Evolutionary conservation across 2,888 invertebrate genomes (phyloP), one percentile per base, ranked within the genome.

Genomic region (Tetramorium bicarinatum): DNA sequence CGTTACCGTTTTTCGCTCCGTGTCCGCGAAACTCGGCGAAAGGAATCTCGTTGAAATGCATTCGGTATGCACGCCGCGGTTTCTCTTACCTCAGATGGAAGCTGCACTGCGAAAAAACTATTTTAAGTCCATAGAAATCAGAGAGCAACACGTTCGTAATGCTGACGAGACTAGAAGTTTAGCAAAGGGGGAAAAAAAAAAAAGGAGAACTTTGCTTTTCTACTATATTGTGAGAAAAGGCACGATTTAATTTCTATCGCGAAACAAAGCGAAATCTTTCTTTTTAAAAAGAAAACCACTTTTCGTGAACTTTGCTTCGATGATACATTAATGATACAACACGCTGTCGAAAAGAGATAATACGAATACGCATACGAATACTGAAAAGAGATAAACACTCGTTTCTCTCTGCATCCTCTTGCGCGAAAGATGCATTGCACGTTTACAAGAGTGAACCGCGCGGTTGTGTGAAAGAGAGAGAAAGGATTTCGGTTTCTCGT

Each of bases 1-100:
- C 85, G 71, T 72, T 85, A 66, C 85, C 49, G 52, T 61, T 62
- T 41, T 25, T 76, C 66, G 38, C 80, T 76, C 56, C 52, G 44
- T 41, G 25, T 59, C 6, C 49, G 44, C 52, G 41, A 66, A 29
- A 44, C 67, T 54, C 13, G 15, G 18, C 64, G 52, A 84, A 85
- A 84, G 61, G 59, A 56, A 62, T 56, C 59, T 41, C 85, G 44
- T 85, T 71, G 49, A 67, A 64, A 47, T 74, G 72, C 83, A 56
- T 82, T 79, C 77, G 69, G 52, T 61, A 69, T 82, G 66, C 66
- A 56, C n/a, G 29, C 56, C 34, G 67, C 69, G 62, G 67, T 67
- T 67, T 82, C 61, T 56, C 15, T 71, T 69, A 29, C n/a, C 67
- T 44, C 25, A 67, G 9, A 18, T 41, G 25, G 54, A 54, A 7